A percentile compares a stretch with the other conserved stretches of the same genome.
These are phyloP conservation scores for Corbicula japonica DNA, from an alignment of 2,888 invertebrate genomes.

Conservation along the genomic window DNA sequence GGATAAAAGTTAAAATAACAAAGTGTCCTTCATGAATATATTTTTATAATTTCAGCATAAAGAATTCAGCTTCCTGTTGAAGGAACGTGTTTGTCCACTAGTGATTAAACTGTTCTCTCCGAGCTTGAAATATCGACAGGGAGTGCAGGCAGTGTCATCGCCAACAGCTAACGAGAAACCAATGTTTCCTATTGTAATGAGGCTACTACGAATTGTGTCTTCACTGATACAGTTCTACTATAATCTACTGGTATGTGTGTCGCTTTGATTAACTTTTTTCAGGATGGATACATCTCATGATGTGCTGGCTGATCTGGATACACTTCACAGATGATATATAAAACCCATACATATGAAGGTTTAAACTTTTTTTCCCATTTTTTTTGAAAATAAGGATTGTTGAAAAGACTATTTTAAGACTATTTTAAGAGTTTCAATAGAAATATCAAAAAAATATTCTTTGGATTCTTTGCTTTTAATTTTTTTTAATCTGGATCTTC, in stretches of 20 bases:
- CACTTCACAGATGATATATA: too few relatives aligned
- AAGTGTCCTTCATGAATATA: conserved; percentile 13
- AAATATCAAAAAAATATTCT: too few relatives aligned
- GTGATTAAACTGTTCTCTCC: conserved; percentile 99
- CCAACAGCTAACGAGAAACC: conserved; percentile 89
- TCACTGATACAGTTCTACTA: conserved; percentile 98
- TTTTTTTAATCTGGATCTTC: too few relatives aligned
- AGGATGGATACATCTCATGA: neutral
- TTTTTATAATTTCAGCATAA: conserved; percentile 90
- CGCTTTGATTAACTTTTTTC: neutral
- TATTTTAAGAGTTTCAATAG: too few relatives aligned
- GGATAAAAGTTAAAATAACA: too few relatives aligned
- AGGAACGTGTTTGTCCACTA: conserved; percentile 98
- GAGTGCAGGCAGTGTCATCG: conserved; percentile 81
- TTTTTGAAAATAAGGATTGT: too few relatives aligned
- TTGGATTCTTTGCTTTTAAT: too few relatives aligned
- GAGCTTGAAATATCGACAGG: conserved; percentile 96
- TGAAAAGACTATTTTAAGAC: too few relatives aligned
- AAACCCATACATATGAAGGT: too few relatives aligned
- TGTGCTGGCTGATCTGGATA: too few relatives aligned
- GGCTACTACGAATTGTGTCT: conserved; percentile 96
- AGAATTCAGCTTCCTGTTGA: conserved; percentile 97
- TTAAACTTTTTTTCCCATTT: too few relatives aligned
- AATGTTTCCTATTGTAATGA: conserved; percentile 98
- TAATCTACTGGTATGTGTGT: conserved; percentile 91